Evolutionary conservation across 2,797 vertebrate species (phyloP), one percentile per base, ranked within the genome.

Genomic region (Hypotaenidia okinawae): DNA sequence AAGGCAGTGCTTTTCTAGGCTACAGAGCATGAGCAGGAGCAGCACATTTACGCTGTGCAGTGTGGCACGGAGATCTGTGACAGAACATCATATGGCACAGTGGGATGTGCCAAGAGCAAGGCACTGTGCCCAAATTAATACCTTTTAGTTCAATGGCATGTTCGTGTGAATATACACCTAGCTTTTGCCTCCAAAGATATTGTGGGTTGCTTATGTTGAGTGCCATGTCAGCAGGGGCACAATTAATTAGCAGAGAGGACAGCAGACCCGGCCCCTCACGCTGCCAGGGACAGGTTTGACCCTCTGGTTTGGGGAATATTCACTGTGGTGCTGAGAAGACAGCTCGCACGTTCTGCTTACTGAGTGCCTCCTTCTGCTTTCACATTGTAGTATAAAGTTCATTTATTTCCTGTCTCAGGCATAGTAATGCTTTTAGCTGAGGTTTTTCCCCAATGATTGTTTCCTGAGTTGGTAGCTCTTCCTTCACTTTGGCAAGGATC

Each of bases 401-500:
- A 59, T 87, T 81, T 89, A 33, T 88, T 88, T 85, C 75, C 52
- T 57, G 47, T 93, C 35, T 91, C 62, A 39, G 12, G 24, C 0
- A 0, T 59, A 87, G 58, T 47, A 41, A 27, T 45, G 10, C 11
- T 58, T 87, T 75, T 52, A 79, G 41, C 43, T 49, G 28, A 74
- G 49, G 14, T 6, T 17, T 80, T 54, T 30, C 49, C 49, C 13
- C 23, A 11, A 1, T 66, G 76, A 67, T 63, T 81, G 43, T 94
- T 90, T 89, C 73, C 87, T 69, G 35, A 83, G 55, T 83, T 93
- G 72, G 67, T 80, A 51, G 33, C 51, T 81, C 69, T 91, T 94
- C 69, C 75, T 89, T 92, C 54, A 47, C 33, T 87, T 87, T 87
- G 74, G 45, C 75, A 63, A 91, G 24, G 57, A 64, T 74, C 57